These are phyloP conservation scores for Calliphora vicina DNA, from an alignment of 1,140 invertebrate genomes.

Conservation along the genomic window DNA sequence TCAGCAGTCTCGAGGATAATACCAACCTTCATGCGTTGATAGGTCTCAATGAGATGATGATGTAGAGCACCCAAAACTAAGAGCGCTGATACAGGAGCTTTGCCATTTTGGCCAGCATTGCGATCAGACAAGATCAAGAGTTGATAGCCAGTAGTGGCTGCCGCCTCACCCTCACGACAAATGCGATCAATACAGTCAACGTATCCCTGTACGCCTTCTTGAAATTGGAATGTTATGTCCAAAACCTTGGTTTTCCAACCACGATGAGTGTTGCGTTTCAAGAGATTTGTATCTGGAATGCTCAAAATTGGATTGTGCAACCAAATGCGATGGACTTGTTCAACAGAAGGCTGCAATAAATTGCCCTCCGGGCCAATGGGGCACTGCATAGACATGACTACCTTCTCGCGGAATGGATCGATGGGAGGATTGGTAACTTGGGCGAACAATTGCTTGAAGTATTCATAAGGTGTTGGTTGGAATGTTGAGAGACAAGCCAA, in stretches of 20 bases:
- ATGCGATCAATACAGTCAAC: slow-evolving; percentile 80
- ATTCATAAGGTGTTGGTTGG: slow-evolving; percentile 94
- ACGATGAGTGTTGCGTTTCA: slow-evolving; percentile 85
- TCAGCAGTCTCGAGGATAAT: slow-evolving; percentile 93
- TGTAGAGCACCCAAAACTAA: slow-evolving; percentile 92
- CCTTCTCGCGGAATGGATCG: slow-evolving; percentile 98
- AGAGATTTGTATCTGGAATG: slow-evolving; percentile 85
- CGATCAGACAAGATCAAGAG: slow-evolving; percentile 91
- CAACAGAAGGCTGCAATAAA: slow-evolving; percentile 86
- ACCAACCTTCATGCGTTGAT: slow-evolving; percentile 95
- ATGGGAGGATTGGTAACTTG: slow-evolving; percentile 99
- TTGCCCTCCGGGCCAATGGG: slow-evolving; percentile 94
- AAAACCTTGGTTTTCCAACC: slow-evolving; percentile 92
- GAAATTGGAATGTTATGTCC: slow-evolving; percentile 86
- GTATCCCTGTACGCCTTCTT: slow-evolving; percentile 77
- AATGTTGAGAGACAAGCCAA: slow-evolving; percentile 94
- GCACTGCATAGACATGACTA: slow-evolving; percentile 96
- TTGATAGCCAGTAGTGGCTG: slow-evolving; percentile 83
- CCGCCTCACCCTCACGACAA: slow-evolving; percentile 81
- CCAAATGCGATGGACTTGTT: slow-evolving; percentile 93
- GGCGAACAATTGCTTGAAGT: slow-evolving; percentile 99
- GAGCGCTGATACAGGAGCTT: slow-evolving; percentile 83
- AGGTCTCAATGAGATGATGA: slow-evolving; percentile 93
- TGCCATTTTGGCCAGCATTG: slow-evolving; percentile 72
- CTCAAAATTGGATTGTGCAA: slow-evolving; percentile 95